Conservation (phyloP, 2,797 vertebrate species). For the Zonotrichia albicollis region DNA sequence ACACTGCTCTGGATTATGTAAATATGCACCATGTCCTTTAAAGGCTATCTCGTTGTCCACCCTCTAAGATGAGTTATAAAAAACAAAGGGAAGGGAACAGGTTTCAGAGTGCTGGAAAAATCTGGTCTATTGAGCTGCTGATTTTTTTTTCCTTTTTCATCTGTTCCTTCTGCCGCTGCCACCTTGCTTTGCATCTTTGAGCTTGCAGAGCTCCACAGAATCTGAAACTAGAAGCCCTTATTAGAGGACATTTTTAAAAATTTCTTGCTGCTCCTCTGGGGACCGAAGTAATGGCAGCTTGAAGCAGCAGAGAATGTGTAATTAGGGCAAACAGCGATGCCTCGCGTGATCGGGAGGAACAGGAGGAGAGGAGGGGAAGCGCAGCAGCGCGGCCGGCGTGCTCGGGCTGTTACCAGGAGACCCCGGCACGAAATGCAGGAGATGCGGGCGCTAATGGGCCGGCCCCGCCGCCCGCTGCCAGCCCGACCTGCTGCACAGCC, state of each 20-base stretch:
- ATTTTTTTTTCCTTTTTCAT: conserved; percentile 7
- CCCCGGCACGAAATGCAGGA: conserved; percentile 80
- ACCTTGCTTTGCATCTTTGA: conserved; percentile 59
- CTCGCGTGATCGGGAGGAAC: conserved; percentile 67
- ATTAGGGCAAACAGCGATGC: conserved; percentile 77
- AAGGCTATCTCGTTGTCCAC: background rate
- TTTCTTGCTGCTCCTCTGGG: conserved; percentile 73
- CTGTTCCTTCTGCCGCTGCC: background rate
- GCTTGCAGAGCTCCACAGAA: conserved; percentile 67
- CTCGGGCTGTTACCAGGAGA: conserved; percentile 88
- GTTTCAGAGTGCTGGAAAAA: conserved; percentile 13
- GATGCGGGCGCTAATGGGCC: conserved; percentile 87
- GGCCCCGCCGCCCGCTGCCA: conserved; percentile 83
- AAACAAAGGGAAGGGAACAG: background rate
- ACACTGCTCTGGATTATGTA: background rate
- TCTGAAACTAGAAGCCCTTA: conserved; percentile 75
- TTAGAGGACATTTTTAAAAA: conserved; percentile 70
- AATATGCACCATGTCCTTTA: background rate
- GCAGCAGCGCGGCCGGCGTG: conserved; percentile 61
- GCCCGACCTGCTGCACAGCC: conserved; percentile 80
- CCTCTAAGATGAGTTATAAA: background rate
- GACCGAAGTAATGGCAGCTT: conserved; percentile 76
- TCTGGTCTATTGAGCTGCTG: background rate
- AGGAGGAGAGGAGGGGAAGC: conserved; percentile 69
- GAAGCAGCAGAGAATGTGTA: conserved; percentile 77